Percentiles rank a stretch among this genome's conserved stretches.
Evolutionary conservation across 2,113 vertebrate genomes (phyloP).

Genomic region (Scomber japonicus): DNA sequence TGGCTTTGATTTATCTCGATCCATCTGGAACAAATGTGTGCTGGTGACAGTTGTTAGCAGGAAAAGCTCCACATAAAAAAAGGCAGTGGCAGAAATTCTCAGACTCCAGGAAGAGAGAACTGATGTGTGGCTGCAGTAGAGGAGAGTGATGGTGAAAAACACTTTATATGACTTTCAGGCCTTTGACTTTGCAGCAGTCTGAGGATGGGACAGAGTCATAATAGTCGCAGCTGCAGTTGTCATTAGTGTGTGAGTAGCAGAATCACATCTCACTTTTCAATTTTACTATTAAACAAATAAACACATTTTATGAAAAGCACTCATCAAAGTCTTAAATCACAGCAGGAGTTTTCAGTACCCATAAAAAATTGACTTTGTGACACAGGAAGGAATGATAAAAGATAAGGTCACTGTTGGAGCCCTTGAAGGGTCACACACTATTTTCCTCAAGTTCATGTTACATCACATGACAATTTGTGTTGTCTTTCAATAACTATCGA

Average conservation of each 20-base stretch:
- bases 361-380: no score
- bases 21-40: constrained; percentile 69
- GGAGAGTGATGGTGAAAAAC: constrained; percentile 12
- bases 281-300: not conserved
- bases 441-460: no score
- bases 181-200: constrained; percentile 2
- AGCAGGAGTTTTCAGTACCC: not conserved
- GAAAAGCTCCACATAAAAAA: constrained; percentile 55
- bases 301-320: no score
- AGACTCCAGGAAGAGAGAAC: constrained; percentile 42
- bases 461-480: no score
- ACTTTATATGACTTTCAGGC: not conserved
- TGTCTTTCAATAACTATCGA: no score
- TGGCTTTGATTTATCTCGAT: constrained; percentile 57
- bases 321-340: constrained; percentile 1
- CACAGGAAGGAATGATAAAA: no score
- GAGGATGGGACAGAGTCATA: no score
- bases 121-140: constrained; percentile 38
- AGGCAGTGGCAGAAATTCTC: constrained; percentile 55
- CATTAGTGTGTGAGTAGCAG: no score
- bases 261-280: not conserved
- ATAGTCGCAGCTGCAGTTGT: no score
- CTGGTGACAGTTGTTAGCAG: constrained; percentile 59
- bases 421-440: no score
- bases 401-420: no score